These are phyloP conservation scores for Periophthalmus magnuspinnatus DNA, from an alignment of 2,797 vertebrate genomes.

Conservation along the genomic window DNA sequence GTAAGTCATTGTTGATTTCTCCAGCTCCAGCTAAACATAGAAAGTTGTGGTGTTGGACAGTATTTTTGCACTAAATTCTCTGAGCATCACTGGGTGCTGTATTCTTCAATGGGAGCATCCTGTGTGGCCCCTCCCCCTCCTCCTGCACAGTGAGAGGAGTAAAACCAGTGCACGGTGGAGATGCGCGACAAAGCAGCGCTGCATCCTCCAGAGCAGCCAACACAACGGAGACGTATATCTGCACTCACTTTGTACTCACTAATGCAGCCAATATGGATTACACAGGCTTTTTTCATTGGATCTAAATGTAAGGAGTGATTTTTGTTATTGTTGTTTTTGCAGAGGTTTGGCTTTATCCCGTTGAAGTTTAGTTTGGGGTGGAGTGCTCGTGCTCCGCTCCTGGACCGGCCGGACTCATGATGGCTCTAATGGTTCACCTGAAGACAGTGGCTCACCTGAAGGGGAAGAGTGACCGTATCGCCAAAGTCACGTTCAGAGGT, in stretches of 20 bases:
- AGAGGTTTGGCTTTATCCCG: slow-evolving; percentile 35
- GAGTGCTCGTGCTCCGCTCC: slow-evolving; percentile 42
- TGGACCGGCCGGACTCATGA: slow-evolving; percentile 63
- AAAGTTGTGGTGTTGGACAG: background rate
- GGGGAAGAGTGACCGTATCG: slow-evolving; percentile 87
- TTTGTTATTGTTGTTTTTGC: background rate
- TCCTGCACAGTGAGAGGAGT: slow-evolving; percentile 39
- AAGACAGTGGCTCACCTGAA: slow-evolving; percentile 85
- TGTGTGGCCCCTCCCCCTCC: slow-evolving; percentile 37
- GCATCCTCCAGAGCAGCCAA: slow-evolving; percentile 46
- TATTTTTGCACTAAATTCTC: background rate
- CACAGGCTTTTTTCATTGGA: slow-evolving; percentile 17
- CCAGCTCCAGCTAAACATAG: background rate
- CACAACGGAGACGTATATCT: slow-evolving; percentile 27
- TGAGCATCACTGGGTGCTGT: slow-evolving; percentile 5
- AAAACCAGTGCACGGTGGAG: slow-evolving; percentile 42
- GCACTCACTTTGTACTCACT: background rate
- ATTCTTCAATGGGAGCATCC: slow-evolving; percentile 32
- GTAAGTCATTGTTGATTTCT: too few species aligned
- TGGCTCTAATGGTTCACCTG: slow-evolving; percentile 88
- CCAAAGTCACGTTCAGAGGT: slow-evolving; percentile 96
- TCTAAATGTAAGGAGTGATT: slow-evolving; percentile 46
- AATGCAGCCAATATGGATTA: slow-evolving; percentile 41
- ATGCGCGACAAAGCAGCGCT: slow-evolving; percentile 41
- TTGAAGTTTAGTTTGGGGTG: slow-evolving; percentile 49